Percentiles rank a stretch among this genome's conserved stretches.
Conservation (phyloP, 2,797 vertebrate species). For the Alexandromys oeconomus region DNA sequence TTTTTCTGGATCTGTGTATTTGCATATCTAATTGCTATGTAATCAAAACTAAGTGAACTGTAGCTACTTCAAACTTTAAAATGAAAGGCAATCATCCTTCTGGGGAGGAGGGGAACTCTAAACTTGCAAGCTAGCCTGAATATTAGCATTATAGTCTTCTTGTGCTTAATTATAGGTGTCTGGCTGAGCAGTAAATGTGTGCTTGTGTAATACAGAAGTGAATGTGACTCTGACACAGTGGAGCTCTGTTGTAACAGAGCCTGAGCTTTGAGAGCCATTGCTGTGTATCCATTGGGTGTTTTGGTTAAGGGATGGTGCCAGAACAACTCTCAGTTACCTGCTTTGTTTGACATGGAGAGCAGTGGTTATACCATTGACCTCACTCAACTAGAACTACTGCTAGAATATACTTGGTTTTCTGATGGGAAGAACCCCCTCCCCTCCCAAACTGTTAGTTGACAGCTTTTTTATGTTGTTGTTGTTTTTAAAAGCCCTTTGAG, state of each 20-base stretch:
- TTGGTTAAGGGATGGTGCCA: slow-evolving; percentile 87
- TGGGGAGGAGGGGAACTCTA: slow-evolving; percentile 82
- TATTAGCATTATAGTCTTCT: slow-evolving; percentile 88
- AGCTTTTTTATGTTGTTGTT: slow-evolving; percentile 50
- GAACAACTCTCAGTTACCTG: slow-evolving; percentile 89
- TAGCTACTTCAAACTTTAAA: slow-evolving; percentile 89
- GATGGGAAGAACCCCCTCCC: slow-evolving; percentile 56
- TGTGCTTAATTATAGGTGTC: slow-evolving; percentile 90
- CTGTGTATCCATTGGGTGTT: slow-evolving; percentile 85
- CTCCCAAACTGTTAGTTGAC: slow-evolving; percentile 72
- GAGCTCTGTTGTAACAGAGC: slow-evolving; percentile 84
- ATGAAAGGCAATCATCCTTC: slow-evolving; percentile 90
- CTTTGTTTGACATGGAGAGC: slow-evolving; percentile 89
- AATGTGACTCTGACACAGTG: slow-evolving; percentile 89
- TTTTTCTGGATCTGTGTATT: slow-evolving; percentile 87
- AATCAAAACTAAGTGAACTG: slow-evolving; percentile 91
- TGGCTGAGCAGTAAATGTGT: slow-evolving; percentile 88
- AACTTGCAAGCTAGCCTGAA: slow-evolving; percentile 82
- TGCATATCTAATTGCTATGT: slow-evolving; percentile 91
- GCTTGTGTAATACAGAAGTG: slow-evolving; percentile 85
- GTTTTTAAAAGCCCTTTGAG: slow-evolving; percentile 51
- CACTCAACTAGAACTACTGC: slow-evolving; percentile 86
- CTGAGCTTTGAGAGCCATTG: slow-evolving; percentile 86
- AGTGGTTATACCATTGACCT: slow-evolving; percentile 84
- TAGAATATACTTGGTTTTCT: slow-evolving; percentile 84